phyloP scores from a whole-genome alignment of 1,140 invertebrate species.

The Drosophila subpulchrella region DNA sequence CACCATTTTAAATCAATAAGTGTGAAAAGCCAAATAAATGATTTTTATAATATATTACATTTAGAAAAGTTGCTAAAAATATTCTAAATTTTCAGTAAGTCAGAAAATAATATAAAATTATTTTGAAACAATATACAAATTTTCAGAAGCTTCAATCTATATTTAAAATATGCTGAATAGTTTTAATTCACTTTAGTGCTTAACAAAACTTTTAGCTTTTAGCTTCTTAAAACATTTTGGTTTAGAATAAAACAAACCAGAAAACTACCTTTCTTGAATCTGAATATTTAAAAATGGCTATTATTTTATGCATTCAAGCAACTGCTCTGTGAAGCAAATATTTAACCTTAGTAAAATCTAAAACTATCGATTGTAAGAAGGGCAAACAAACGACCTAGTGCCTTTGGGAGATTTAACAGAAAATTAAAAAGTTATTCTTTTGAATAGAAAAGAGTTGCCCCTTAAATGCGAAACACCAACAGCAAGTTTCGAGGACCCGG shows the following conservation, averaged over 20 bases:
- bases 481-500: conserved; percentile 15
- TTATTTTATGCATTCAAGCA: background rate
- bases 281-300: background rate
- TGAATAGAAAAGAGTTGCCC: background rate
- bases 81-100: too few relatives aligned
- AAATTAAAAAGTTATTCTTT: conserved; percentile 1
- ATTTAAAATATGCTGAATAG: too few relatives aligned
- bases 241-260: background rate
- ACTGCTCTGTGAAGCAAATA: background rate
- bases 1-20: too few relatives aligned
- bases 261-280: too few relatives aligned
- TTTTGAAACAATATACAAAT: too few relatives aligned
- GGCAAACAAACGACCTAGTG: background rate
- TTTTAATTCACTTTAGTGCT: too few relatives aligned
- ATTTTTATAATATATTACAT: too few relatives aligned
- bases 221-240: background rate
- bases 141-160: too few relatives aligned
- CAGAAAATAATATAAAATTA: too few relatives aligned
- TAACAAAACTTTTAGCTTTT: too few relatives aligned
- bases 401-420: background rate
- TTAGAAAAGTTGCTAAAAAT: too few relatives aligned
- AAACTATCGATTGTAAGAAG: background rate
- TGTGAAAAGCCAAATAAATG: too few relatives aligned
- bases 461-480: conserved; percentile 2
- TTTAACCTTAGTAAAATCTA: background rate